Base-by-base conservation (phyloP, 2,888 invertebrate species). In the Pachymerium ferrugineum region DNA sequence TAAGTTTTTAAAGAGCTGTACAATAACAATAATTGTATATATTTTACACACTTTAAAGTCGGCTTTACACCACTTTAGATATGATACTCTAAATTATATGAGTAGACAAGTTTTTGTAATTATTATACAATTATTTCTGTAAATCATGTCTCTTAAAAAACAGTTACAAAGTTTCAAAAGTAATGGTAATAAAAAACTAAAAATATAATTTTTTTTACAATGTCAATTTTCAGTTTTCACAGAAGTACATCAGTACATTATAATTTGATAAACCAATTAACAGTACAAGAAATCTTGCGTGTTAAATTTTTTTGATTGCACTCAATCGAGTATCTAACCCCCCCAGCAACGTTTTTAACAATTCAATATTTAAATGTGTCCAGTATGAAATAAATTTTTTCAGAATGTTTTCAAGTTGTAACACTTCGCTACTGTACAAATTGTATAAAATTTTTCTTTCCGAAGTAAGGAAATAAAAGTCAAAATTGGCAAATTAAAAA, bases 1-100 rank as follows among this genome's bases (percentile, higher is more conserved):
- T 62, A 28, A 28, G 28, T 22, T 12, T 62, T 25, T 62, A 28
- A n/a, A 25, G 62, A 62, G 28, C 62, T 62, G 38, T 62, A 62
- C 62, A 62, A 62, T 62, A 62, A 62, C 62, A 62, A 62, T 62
- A 62, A 62, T 62, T 62, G 62, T 28, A 62, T 28, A 54, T 62
- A 25, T 54, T 25, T 54, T 54, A 25, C 25, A 54, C 54, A 54
- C 25, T 22, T 54, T 54, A 22, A 22, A 47, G 47, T 47, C 19
- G 47, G 22, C 47, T 47, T 3, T 22, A 47, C 22, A 47, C 47
- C 22, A 19, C 12, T 47, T 19, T 47, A 38, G 38, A 38, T 38
- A 38, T 38, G 38, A 38, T 38, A 14, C 12, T 38, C n/a, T 38
- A 19, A 16, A 54, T 25, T 25, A 25, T 54, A 25, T 54, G 5